Evolutionary conservation across 2,113 vertebrate species (phyloP).

Genomic region (Syngnathoides biaculeatus): DNA sequence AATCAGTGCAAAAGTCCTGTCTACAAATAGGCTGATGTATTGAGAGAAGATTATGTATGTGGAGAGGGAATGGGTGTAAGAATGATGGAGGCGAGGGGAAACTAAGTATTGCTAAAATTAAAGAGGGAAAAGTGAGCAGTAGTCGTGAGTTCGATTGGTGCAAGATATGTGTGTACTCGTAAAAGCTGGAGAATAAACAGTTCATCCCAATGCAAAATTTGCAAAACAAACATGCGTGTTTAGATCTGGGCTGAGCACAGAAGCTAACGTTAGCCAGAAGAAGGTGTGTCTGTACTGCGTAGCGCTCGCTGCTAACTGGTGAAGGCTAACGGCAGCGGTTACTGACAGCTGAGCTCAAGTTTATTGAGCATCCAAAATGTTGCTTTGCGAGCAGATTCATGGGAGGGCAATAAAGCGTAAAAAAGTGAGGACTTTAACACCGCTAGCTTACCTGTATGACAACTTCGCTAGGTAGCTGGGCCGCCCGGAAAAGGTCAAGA

Average conservation of each 20-base stretch:
- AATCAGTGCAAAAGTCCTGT: too few relatives aligned
- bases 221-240: too few relatives aligned
- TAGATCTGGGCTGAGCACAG: background rate
- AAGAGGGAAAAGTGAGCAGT: slow-evolving; percentile 20
- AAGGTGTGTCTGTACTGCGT: slow-evolving; percentile 68
- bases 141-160: background rate
- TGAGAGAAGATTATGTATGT: background rate
- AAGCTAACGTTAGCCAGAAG: slow-evolving; percentile 59
- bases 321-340: slow-evolving; percentile 32
- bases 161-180: background rate
- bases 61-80: background rate
- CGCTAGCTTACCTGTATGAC: slow-evolving; percentile 84
- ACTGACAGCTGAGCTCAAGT: slow-evolving; percentile 32
- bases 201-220: background rate
- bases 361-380: background rate
- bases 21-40: too few relatives aligned
- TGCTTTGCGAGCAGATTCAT: too few relatives aligned
- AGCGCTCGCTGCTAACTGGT: slow-evolving; percentile 46
- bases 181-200: background rate
- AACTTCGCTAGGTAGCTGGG: slow-evolving; percentile 92
- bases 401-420: background rate
- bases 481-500: slow-evolving; percentile 93
- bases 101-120: slow-evolving; percentile 1
- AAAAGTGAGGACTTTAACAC: slow-evolving; percentile 1
- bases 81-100: background rate